These are phyloP conservation scores for Oncorhynchus kisutch DNA, from an alignment of 2,113 vertebrate genomes.

Conservation along the genomic window DNA sequence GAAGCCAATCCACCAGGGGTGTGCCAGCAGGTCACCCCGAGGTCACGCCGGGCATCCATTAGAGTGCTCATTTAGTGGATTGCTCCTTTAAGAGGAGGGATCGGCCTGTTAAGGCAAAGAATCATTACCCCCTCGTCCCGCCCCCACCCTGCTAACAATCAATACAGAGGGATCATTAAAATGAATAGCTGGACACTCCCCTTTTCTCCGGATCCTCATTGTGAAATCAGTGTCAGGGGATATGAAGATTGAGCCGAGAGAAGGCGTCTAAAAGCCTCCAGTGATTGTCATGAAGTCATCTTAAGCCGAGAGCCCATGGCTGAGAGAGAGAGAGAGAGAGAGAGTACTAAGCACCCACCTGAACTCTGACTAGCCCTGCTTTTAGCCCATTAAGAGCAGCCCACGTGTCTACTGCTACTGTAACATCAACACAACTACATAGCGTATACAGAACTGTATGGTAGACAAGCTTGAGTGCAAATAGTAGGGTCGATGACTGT, in stretches of 20 bases:
- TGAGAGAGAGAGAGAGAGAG: background rate
- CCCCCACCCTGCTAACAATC: constrained; percentile 75
- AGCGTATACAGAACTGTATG: background rate
- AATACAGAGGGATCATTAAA: constrained; percentile 81
- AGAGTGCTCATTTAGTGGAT: constrained; percentile 76
- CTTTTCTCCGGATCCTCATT: constrained; percentile 78
- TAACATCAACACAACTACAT: background rate
- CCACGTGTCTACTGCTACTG: constrained; percentile 52
- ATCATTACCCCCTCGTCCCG: constrained; percentile 72
- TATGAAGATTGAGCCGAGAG: constrained; percentile 75
- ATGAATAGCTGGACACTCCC: constrained; percentile 81
- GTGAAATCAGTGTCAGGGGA: constrained; percentile 79
- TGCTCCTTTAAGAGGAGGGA: constrained; percentile 76
- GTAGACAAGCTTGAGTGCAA: background rate
- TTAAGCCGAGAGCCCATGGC: constrained; percentile 4
- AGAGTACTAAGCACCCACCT: constrained; percentile 70
- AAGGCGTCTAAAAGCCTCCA: constrained; percentile 78
- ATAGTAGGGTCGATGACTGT: background rate
- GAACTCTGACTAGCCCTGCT: constrained; percentile 66
- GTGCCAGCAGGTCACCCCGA: constrained; percentile 58
- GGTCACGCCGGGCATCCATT: constrained; percentile 74
- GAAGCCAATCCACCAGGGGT: constrained; percentile 56
- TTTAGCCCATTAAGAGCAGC: constrained; percentile 70
- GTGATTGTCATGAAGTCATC: constrained; percentile 76
- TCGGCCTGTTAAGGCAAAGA: constrained; percentile 73